Conservation (phyloP, 2,888 invertebrate species). For the Andrena marginata region DNA sequence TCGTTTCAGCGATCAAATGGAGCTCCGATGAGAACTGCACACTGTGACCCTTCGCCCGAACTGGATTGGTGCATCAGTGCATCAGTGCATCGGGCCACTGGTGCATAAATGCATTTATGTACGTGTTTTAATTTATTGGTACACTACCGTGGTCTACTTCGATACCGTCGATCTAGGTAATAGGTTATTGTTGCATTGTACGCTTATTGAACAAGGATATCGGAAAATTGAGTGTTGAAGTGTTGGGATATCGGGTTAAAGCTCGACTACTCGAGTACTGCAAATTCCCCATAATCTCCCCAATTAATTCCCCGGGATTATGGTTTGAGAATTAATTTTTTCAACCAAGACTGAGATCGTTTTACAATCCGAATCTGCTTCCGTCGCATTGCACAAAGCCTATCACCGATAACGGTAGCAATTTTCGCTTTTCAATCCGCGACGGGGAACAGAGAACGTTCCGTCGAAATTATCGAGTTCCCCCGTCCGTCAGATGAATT, state of each 20-base stretch:
- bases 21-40: conserved; percentile 26
- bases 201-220: not conserved
- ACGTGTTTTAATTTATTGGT: not conserved
- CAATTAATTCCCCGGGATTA: not conserved
- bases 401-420: not conserved
- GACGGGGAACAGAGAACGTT: conserved; percentile 8
- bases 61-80: not conserved
- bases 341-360: not conserved
- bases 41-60: conserved; percentile 7
- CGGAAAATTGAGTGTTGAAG: not conserved
- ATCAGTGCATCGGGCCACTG: not conserved
- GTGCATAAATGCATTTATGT: not conserved
- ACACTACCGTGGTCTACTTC: no score
- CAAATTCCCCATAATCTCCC: not conserved
- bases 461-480: conserved; percentile 52
- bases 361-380: not conserved
- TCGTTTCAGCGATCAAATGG: conserved; percentile 61
- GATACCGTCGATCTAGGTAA: no score
- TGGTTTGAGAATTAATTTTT: not conserved
- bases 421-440: conserved; percentile 24
- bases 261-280: not conserved
- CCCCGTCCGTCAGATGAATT: conserved; percentile 46
- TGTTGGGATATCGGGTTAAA: not conserved
- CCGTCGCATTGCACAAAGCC: not conserved
- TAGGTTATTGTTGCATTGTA: no score